Conservation (phyloP, 1,140 invertebrate genomes). For the Sarcophaga bullata region DNA sequence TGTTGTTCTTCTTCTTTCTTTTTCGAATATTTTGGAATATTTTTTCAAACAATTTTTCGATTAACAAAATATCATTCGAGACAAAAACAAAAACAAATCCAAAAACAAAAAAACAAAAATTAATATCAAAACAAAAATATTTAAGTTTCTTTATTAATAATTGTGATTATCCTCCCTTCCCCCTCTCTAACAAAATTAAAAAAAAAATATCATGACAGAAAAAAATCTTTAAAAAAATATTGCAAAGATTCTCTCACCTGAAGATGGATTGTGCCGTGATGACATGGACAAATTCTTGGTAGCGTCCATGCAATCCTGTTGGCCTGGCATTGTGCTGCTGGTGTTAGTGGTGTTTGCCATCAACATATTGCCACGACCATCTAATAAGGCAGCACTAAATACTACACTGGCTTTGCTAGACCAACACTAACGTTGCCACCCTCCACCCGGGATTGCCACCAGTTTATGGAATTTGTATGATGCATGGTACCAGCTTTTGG, state of each 20-base stretch:
- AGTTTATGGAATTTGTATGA: conserved; percentile 61
- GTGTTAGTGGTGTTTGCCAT: conserved; percentile 65
- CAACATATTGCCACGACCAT: conserved; percentile 71
- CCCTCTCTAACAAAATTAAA: too few species aligned
- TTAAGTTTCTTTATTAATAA: too few species aligned
- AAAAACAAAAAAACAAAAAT: too few species aligned
- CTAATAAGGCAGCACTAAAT: conserved; percentile 67
- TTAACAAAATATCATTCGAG: too few species aligned
- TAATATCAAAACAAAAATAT: too few species aligned
- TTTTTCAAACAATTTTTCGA: too few species aligned
- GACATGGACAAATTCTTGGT: conserved; percentile 69
- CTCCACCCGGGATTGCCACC: conserved; percentile 64
- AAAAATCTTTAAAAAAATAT: not conserved
- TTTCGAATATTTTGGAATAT: too few species aligned
- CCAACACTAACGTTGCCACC: conserved; percentile 71
- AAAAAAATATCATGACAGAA: not conserved
- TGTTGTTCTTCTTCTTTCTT: too few species aligned
- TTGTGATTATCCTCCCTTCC: too few species aligned
- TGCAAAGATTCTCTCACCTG: conserved; percentile 38
- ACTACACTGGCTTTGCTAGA: conserved; percentile 53
- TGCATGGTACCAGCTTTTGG: conserved; percentile 60
- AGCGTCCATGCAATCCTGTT: conserved; percentile 72
- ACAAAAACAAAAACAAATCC: too few species aligned
- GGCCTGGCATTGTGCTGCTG: conserved; percentile 67
- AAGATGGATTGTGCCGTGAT: conserved; percentile 40